Base-by-base conservation (phyloP, 2,797 vertebrate genomes). In the Tolypeutes matacus region DNA sequence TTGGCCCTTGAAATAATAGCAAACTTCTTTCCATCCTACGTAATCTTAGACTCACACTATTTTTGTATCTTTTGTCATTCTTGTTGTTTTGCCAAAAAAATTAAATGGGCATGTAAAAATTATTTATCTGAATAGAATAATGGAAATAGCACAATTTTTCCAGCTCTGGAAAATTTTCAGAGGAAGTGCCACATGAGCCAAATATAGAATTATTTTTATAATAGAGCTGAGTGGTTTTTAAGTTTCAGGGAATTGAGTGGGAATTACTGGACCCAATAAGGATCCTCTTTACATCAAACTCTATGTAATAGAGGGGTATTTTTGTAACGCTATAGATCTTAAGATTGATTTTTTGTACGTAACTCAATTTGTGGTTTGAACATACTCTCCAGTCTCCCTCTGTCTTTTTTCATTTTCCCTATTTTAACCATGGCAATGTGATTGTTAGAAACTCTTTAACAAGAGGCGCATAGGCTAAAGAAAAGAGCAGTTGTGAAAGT, bases 361-460 rank as follows among this genome's bases (percentile, higher is more conserved):
- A 51, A 89, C 72, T 76, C 65, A 75, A 39, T 64, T 60, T 78
- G 36, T 7, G 1, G 7, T 12, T 65, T 65, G 15, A 29, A 34
- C 2, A 25, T 6, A 13, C 21, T 53, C 25, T 80, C 4, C 4
- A 69, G 15, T 62, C 17, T 82, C 31, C 21, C 18, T 83, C 5
- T 25, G 7, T 53, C 75, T 80, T 89, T 15, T 31, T 86, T 70
- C 3, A 62, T 0, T 31, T 92, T 84, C 29, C 25, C 4, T 64
- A 51, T 86, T 95, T 81, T 72, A 85, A 70, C 34, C 29, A 39
- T 51, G 31, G 83, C 20, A 34, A 9, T 58, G 34, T 72, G 39
- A 56, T 81, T 78, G 8, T 83, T 89, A 78, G 76, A 86, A 65
- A 4, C 39, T 84, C 46, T 27, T 93, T 93, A 86, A 91, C 23